Base-by-base conservation (phyloP, 2,113 vertebrate species). In the Percina caprodes region DNA sequence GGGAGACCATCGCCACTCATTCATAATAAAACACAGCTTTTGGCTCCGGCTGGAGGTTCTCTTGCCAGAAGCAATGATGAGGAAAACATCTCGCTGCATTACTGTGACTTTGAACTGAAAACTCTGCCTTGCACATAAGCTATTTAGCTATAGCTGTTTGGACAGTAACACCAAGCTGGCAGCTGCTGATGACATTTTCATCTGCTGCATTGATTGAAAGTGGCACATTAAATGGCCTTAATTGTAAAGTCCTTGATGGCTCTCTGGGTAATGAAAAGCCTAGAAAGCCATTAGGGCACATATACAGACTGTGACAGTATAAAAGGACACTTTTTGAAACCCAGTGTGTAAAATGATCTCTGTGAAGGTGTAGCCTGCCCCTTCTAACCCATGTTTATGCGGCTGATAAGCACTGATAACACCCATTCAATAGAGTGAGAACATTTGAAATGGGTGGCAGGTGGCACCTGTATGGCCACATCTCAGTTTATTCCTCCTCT, bases 11-110 rank as follows among this genome's bases (percentile, higher is more conserved):
- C 66, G 42, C 26, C 82, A 39, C 76, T 92, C 90, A 92, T 90
- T 82, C 85, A 88, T 91, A 86, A 92, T 91, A 60, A 83, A 90
- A 88, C 84, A 89, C 83, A 83, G 82, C 80, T 83, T 74, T 59
- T 85, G 90, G 85, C 75, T 48, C 1, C 78, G 9, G 78, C 72
- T 49, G 56, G 61, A 86, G 82, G 61, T 86, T 82, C 69, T 72
- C 26, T 65, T 70, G 83, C 83, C 88, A 84, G 9, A 79, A 63
- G 78, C 60, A 24, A 60, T 5, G 74, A 68, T 30, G 74, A 76
- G 46, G 39, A 58, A 69, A 77, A 78, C 79, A 52, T 82, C 46
- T 86, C 59, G 1, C 56, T 18, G 69, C 54, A 78, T 80, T 68
- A 76, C 72, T 39, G 39, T 51, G 77, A 66, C 84, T 65, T 78